A percentile compares a stretch with the other conserved stretches of the same genome.
phyloP scores from a whole-genome alignment of 2,113 vertebrate genomes.

The Nestor notabilis region DNA sequence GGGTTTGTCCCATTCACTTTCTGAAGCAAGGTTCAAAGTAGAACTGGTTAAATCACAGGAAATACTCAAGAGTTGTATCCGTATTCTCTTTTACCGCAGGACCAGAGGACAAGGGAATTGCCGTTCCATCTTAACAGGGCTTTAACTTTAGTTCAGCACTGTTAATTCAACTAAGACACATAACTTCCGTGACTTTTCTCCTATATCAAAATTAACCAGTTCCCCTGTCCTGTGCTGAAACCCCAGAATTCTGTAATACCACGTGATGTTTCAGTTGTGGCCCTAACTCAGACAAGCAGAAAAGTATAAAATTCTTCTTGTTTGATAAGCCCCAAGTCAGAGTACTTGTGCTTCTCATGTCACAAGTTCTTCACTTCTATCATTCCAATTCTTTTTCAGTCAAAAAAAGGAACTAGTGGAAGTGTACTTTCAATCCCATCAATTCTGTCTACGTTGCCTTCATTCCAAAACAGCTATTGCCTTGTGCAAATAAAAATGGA shows the following conservation, averaged over 20 bases:
- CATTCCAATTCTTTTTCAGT: not conserved
- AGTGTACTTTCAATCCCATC: not conserved
- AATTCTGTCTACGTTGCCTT: rapidly evolving
- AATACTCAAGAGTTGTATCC: not conserved
- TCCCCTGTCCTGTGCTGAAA: not conserved
- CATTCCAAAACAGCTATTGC: not conserved
- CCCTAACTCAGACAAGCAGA: not conserved
- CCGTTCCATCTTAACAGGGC: too few species aligned
- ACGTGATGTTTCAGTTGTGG: rapidly evolving
- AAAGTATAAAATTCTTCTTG: not conserved
- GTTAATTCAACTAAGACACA: not conserved
- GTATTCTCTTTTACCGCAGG: too few species aligned
- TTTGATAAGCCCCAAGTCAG: not conserved
- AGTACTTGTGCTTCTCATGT: not conserved
- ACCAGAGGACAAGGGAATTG: rapidly evolving
- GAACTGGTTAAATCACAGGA: rapidly evolving
- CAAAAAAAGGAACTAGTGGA: not conserved
- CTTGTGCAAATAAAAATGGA: not conserved
- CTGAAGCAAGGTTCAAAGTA: not conserved
- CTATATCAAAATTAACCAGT: not conserved
- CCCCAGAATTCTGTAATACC: not conserved
- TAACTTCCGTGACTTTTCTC: not conserved
- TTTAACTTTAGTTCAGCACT: not conserved
- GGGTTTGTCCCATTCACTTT: not conserved
- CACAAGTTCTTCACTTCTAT: not conserved